phyloP scores from a whole-genome alignment of 2,888 invertebrate species.

The Rhamnusium bicolor region DNA sequence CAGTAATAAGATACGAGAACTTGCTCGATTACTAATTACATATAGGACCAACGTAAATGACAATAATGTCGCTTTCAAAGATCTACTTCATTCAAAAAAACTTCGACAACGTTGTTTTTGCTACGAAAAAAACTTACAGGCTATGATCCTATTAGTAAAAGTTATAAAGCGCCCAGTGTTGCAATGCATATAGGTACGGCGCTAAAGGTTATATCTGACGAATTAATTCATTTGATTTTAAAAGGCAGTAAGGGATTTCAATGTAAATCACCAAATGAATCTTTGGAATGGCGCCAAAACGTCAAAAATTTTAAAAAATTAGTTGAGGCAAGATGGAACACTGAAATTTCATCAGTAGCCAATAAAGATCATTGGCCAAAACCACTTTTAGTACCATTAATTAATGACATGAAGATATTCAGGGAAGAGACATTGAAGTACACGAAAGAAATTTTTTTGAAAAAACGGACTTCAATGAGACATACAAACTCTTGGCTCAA shows the following conservation, averaged over 20 bases:
- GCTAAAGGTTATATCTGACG: slow-evolving; percentile 7
- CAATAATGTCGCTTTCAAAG: slow-evolving; percentile 3
- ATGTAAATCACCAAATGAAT: neutral
- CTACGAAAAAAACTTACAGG: slow-evolving; percentile 38
- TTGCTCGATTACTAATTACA: slow-evolving; percentile 31
- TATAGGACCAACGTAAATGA: slow-evolving; percentile 27
- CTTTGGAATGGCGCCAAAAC: neutral
- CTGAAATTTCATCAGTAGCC: slow-evolving; percentile 7
- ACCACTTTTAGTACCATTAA: slow-evolving; percentile 10
- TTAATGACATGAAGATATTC: slow-evolving; percentile 11
- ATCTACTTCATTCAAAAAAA: slow-evolving; percentile 27
- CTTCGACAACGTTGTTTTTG: slow-evolving; percentile 32
- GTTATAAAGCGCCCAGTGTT: slow-evolving; percentile 45
- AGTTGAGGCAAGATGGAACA: slow-evolving; percentile 9
- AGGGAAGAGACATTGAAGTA: neutral
- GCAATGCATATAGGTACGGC: slow-evolving; percentile 53
- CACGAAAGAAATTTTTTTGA: no score
- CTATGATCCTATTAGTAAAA: slow-evolving; percentile 43
- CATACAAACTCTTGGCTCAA: neutral
- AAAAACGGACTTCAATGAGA: neutral
- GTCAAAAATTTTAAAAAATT: slow-evolving; percentile 22
- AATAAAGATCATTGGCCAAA: slow-evolving; percentile 13
- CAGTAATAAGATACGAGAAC: slow-evolving; percentile 36
- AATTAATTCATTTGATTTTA: slow-evolving; percentile 10
- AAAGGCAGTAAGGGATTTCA: slow-evolving; percentile 35